Evolutionary conservation across 2,113 vertebrate species (phyloP).

Genomic region (Tyrannus savana): DNA sequence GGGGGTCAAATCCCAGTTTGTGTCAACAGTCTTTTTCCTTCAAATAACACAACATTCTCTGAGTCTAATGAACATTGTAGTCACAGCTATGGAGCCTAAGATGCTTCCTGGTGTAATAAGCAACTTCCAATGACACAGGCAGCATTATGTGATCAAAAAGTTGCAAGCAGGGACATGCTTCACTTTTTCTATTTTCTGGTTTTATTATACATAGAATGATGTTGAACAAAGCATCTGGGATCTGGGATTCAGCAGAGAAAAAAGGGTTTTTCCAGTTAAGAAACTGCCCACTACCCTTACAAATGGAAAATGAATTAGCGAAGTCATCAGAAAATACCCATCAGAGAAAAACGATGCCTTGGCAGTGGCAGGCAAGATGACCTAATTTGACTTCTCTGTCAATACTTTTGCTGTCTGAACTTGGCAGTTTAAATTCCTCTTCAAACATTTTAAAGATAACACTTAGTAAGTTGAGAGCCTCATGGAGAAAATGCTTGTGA

Average conservation of each 20-base stretch:
- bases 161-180: not conserved
- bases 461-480: not conserved
- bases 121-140: not conserved
- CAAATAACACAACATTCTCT: not conserved
- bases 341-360: not conserved
- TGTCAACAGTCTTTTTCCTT: not conserved
- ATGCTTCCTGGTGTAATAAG: not conserved
- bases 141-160: not conserved
- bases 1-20: not conserved
- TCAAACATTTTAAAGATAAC: not conserved
- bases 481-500: not conserved
- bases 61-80: not conserved
- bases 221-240: not conserved
- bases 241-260: not conserved
- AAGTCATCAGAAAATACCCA: constrained; percentile 10
- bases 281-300: not conserved
- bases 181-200: not conserved
- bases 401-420: not conserved
- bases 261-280: not conserved
- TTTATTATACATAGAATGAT: not conserved
- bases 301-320: not conserved
- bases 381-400: not conserved
- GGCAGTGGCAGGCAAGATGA: not conserved
- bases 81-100: not conserved
- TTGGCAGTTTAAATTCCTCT: not conserved